phyloP scores from a whole-genome alignment of 2,113 vertebrate genomes.

The Pelecanus crispus region DNA sequence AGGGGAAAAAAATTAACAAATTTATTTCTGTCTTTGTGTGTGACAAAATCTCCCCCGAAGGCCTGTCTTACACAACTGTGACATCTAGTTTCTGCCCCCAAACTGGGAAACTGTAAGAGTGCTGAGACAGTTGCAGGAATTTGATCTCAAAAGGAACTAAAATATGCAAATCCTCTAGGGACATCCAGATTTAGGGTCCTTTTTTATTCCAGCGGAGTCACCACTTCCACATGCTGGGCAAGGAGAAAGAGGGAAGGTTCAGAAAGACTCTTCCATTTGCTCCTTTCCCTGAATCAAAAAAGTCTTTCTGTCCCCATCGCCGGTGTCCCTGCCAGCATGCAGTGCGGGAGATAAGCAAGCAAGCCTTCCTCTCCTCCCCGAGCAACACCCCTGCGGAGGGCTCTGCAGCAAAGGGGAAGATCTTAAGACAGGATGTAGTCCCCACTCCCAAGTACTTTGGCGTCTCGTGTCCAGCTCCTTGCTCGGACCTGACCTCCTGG shows the following conservation, averaged over 20 bases:
- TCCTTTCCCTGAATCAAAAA: neutral
- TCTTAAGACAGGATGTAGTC: neutral
- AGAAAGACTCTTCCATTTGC: neutral
- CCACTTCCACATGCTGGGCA: fast-evolving
- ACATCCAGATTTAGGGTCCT: neutral
- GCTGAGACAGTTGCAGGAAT: slow-evolving; percentile 4
- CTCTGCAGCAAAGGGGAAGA: neutral
- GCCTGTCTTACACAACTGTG: neutral
- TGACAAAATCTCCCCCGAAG: neutral
- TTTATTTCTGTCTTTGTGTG: slow-evolving; percentile 9
- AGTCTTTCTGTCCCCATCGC: fast-evolving
- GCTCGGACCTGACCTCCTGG: neutral
- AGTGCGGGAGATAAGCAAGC: fast-evolving
- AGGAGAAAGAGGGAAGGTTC: neutral
- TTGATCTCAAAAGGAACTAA: neutral
- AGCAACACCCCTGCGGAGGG: neutral
- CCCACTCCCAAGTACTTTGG: neutral
- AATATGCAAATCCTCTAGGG: neutral
- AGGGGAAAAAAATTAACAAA: slow-evolving; percentile 19
- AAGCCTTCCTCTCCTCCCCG: neutral
- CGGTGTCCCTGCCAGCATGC: neutral
- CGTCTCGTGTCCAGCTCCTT: neutral
- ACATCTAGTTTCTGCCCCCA: neutral
- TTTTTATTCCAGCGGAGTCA: neutral
- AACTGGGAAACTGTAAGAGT: neutral